Percentiles rank a stretch among this genome's conserved stretches.
Evolutionary conservation across 2,797 vertebrate genomes (phyloP).

Genomic region (Chromobotia macracanthus): DNA sequence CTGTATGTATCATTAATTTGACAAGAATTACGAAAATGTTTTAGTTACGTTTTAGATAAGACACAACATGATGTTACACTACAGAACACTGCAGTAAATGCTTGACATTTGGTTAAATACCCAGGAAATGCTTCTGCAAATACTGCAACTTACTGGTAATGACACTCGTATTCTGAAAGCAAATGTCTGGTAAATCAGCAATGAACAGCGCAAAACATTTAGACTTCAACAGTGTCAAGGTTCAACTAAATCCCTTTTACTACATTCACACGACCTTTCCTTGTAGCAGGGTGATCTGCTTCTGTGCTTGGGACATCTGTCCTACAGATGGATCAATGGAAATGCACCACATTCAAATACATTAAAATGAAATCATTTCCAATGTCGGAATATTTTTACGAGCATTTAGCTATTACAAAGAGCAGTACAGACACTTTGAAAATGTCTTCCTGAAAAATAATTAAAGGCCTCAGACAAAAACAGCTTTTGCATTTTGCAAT

Average conservation of each 20-base stretch:
- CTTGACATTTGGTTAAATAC: not conserved
- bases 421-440: not conserved
- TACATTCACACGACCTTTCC: constrained; percentile 19
- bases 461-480: not conserved
- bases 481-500: not conserved
- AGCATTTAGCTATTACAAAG: not conserved
- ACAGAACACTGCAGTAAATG: not conserved
- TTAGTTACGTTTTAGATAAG: not conserved
- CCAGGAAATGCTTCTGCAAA: not conserved
- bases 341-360: not conserved
- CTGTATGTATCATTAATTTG: not conserved
- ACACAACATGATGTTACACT: not conserved
- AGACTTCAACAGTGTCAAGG: constrained; percentile 26
- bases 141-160: not conserved
- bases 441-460: not conserved
- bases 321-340: constrained; percentile 12
- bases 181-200: constrained; percentile 29
- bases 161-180: not conserved
- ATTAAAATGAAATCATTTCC: not conserved
- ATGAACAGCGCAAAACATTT: constrained; percentile 1
- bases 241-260: constrained; percentile 27
- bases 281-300: not conserved
- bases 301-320: constrained; percentile 29
- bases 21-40: not conserved
- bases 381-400: not conserved